Percentiles rank a stretch among this genome's conserved stretches.
Conservation (phyloP, 2,888 invertebrate genomes). For the Rosalia funebris region DNA sequence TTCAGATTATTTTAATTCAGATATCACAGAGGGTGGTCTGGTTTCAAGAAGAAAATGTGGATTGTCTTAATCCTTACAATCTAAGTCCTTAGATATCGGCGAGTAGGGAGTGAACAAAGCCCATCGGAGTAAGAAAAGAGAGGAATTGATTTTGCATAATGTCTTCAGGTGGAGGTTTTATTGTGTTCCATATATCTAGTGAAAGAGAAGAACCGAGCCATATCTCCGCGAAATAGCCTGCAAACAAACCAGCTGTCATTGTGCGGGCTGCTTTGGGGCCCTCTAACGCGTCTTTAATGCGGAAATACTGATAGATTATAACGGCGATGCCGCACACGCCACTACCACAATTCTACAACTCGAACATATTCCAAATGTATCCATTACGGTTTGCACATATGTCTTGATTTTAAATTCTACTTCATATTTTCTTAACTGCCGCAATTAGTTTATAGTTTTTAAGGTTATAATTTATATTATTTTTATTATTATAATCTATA, state of each 20-base stretch:
- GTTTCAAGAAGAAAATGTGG: constrained; percentile 48
- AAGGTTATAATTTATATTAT: no score
- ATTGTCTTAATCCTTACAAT: constrained; percentile 62
- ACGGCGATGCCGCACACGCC: constrained; percentile 31
- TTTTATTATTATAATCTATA: no score
- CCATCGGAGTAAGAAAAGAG: constrained; percentile 54
- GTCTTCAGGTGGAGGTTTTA: constrained; percentile 66
- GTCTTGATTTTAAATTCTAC: constrained; percentile 10
- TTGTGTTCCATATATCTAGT: constrained; percentile 64
- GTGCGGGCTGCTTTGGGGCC: constrained; percentile 55
- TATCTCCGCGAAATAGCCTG: constrained; percentile 61
- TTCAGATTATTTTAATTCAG: constrained; percentile 42
- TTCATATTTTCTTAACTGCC: background rate
- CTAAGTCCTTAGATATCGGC: constrained; percentile 55
- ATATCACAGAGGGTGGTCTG: constrained; percentile 39
- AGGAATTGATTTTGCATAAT: constrained; percentile 67
- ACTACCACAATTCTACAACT: constrained; percentile 23
- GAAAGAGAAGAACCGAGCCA: constrained; percentile 56
- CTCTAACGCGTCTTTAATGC: constrained; percentile 61
- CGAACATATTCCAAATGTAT: constrained; percentile 26
- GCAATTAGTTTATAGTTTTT: no score
- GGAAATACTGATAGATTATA: constrained; percentile 53
- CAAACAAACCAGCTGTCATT: constrained; percentile 64
- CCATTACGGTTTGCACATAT: constrained; percentile 10
- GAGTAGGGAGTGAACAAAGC: constrained; percentile 60